phyloP scores from a whole-genome alignment of 2,113 vertebrate species.

The Sorex fumeus region DNA sequence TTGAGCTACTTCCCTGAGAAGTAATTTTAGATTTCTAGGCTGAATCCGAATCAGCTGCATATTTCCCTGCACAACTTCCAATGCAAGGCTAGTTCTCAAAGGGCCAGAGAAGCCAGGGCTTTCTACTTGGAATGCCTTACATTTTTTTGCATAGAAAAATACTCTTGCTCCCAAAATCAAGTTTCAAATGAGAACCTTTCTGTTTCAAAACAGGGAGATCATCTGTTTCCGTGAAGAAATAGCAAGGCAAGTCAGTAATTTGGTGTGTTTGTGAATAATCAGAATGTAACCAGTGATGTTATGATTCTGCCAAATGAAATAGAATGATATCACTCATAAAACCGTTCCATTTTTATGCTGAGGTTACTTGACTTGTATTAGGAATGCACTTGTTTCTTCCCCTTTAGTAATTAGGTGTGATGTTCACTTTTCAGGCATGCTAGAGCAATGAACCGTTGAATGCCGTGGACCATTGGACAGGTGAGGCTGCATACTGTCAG shows the following conservation, averaged over 20 bases:
- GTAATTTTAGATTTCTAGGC: too few relatives aligned
- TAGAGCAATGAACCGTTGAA: too few relatives aligned
- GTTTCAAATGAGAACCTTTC: not conserved
- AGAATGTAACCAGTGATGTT: slow-evolving; percentile 82
- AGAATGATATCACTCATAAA: slow-evolving; percentile 78
- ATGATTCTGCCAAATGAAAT: slow-evolving; percentile 86
- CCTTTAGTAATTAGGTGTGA: not conserved
- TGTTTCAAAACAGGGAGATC: not conserved
- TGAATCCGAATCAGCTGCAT: too few relatives aligned
- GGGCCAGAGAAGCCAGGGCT: too few relatives aligned
- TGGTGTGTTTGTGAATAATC: not conserved
- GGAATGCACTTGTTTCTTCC: not conserved
- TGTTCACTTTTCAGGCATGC: slow-evolving; percentile 1
- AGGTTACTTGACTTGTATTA: slow-evolving; percentile 44
- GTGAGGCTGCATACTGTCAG: slow-evolving; percentile 33
- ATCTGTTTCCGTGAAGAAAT: not conserved
- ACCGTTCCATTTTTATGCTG: slow-evolving; percentile 82
- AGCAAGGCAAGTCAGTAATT: not conserved
- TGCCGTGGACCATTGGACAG: not conserved
- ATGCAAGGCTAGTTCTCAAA: too few relatives aligned
- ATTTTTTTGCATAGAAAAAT: too few relatives aligned
- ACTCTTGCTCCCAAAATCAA: not conserved
- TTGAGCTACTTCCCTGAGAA: too few relatives aligned
- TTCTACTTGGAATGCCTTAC: too few relatives aligned
- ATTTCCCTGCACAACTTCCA: too few relatives aligned